phyloP scores from a whole-genome alignment of 2,797 vertebrate genomes.

The Periophthalmus magnuspinnatus region DNA sequence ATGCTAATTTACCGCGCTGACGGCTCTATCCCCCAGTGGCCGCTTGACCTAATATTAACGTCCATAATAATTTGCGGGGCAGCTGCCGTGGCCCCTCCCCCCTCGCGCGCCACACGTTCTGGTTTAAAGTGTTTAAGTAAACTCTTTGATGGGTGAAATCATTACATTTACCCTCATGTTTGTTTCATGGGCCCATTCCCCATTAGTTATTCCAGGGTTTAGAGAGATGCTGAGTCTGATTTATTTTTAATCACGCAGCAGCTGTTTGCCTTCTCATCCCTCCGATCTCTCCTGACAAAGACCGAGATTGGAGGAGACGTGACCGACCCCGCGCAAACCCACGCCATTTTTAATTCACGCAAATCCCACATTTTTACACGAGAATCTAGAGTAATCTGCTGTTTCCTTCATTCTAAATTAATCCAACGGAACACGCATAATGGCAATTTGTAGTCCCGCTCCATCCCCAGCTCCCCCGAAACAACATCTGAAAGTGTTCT shows the following conservation, averaged over 20 bases:
- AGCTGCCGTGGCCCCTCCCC: slow-evolving; percentile 21
- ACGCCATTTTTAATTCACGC: slow-evolving; percentile 46
- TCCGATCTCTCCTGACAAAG: slow-evolving; percentile 68
- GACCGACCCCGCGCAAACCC: slow-evolving; percentile 52
- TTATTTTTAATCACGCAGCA: slow-evolving; percentile 83
- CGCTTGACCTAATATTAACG: slow-evolving; percentile 39
- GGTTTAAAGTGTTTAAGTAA: slow-evolving; percentile 67
- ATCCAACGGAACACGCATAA: slow-evolving; percentile 44
- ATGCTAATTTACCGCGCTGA: slow-evolving; percentile 10
- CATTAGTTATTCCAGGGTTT: slow-evolving; percentile 81
- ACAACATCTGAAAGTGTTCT: slow-evolving; percentile 67
- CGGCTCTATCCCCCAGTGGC: slow-evolving; percentile 17
- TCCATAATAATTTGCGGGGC: slow-evolving; percentile 5
- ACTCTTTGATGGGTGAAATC: slow-evolving; percentile 77
- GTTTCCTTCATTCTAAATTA: slow-evolving; percentile 35
- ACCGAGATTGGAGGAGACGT: slow-evolving; percentile 73
- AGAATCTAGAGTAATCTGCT: slow-evolving; percentile 16
- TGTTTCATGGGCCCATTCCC: slow-evolving; percentile 74
- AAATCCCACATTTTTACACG: slow-evolving; percentile 17
- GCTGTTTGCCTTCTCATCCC: slow-evolving; percentile 78
- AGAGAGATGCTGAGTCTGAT: slow-evolving; percentile 77
- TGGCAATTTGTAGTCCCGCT: slow-evolving; percentile 29
- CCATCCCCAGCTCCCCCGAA: slow-evolving; percentile 15
- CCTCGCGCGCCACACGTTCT: slow-evolving; percentile 36
- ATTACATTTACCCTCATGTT: slow-evolving; percentile 78